Conservation (phyloP, 1,140 invertebrate genomes). For the Drosophila leontia region DNA sequence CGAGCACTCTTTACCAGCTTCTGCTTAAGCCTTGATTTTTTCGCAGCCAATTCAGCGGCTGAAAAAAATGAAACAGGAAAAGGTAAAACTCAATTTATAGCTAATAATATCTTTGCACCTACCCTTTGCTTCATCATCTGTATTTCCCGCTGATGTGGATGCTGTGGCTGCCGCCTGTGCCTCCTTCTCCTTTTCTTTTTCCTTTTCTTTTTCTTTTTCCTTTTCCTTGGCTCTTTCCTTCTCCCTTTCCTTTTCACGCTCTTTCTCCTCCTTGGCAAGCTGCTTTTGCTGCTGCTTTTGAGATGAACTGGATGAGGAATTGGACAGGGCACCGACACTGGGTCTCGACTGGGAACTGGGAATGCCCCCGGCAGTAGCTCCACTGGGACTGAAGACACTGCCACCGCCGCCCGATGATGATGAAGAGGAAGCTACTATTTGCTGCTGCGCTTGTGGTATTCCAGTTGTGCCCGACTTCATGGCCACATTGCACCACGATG, state of each 20-base stretch:
- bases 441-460: conserved; percentile 56
- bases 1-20: conserved; percentile 91
- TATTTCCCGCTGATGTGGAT: conserved; percentile 60
- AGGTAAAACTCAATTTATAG: not conserved
- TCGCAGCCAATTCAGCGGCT: conserved; percentile 87
- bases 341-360: conserved; percentile 73
- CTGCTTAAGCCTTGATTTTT: conserved; percentile 87
- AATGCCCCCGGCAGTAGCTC: conserved; percentile 38
- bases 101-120: not conserved
- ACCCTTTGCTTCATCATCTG: conserved; percentile 84
- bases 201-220: conserved; percentile 30
- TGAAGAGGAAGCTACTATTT: conserved; percentile 76
- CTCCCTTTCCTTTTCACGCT: conserved; percentile 60
- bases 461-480: conserved; percentile 59
- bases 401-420: conserved; percentile 76
- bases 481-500: conserved; percentile 84
- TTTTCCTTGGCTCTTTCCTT: conserved; percentile 35
- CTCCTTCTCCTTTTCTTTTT: conserved; percentile 22
- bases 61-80: not conserved
- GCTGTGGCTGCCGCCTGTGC: conserved; percentile 37
- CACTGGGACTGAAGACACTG: conserved; percentile 71
- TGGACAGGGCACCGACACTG: conserved; percentile 78
- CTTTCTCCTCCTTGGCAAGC: conserved; percentile 54
- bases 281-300: conserved; percentile 65
- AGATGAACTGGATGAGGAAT: conserved; percentile 74